phyloP scores from a whole-genome alignment of 2,888 invertebrate species.

The Mesorhabditis spiculigera region DNA sequence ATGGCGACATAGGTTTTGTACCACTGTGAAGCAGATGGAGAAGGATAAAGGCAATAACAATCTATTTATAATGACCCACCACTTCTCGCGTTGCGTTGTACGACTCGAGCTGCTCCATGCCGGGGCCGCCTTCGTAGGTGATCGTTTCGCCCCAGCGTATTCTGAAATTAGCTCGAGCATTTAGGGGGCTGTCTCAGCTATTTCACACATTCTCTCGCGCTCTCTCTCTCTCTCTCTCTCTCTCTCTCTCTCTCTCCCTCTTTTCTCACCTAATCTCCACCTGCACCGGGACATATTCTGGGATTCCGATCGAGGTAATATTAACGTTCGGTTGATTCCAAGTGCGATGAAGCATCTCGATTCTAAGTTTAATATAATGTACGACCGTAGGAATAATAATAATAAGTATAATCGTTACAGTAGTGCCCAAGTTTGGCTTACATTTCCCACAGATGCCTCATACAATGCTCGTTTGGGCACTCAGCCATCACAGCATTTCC shows the following conservation, averaged over 20 bases:
- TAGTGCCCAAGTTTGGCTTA: not conserved
- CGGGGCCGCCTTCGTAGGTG: not conserved
- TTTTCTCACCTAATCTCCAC: not conserved
- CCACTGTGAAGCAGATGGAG: not conserved
- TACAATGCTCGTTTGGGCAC: not conserved
- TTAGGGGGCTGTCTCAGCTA: too few relatives aligned
- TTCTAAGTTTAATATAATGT: not conserved
- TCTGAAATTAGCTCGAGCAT: not conserved
- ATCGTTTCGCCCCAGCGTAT: not conserved
- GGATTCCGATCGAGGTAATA: not conserved
- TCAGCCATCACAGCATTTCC: not conserved
- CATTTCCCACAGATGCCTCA: conserved; percentile 6
- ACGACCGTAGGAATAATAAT: not conserved
- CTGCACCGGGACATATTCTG: not conserved
- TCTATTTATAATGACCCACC: not conserved
- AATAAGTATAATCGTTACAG: not conserved
- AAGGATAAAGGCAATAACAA: not conserved
- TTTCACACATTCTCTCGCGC: not conserved
- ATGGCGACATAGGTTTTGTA: not conserved
- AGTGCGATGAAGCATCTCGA: not conserved
- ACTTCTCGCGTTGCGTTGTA: conserved; percentile 2
- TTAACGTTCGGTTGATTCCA: not conserved
- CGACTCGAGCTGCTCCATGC: not conserved
- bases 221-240: not conserved
- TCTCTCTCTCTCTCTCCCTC: not conserved